These are phyloP conservation scores for Brevipalpus yothersi DNA, from an alignment of 1,140 invertebrate genomes.

Conservation along the genomic window DNA sequence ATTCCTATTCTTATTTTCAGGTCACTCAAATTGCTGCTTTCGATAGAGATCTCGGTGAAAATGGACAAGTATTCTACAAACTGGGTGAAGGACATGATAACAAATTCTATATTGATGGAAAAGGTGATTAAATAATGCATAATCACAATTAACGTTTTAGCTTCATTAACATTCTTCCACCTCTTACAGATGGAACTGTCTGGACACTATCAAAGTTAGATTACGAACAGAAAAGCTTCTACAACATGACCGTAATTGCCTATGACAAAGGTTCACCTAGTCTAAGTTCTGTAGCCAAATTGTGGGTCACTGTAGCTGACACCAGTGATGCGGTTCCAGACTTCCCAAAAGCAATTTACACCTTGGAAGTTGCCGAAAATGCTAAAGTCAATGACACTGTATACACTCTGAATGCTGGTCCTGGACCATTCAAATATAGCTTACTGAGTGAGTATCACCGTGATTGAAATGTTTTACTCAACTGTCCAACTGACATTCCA, in stretches of 20 bases:
- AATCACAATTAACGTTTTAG: neutral
- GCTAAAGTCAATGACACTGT: constrained; percentile 15
- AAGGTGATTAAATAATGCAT: constrained; percentile 9
- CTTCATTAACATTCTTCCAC: neutral
- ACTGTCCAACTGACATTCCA: neutral
- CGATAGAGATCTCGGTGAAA: constrained; percentile 16
- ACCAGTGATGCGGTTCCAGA: constrained; percentile 17
- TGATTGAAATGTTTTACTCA: neutral
- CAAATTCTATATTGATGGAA: constrained; percentile 17
- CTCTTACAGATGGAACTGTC: constrained; percentile 36
- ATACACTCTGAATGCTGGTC: constrained; percentile 15
- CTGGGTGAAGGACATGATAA: constrained; percentile 16
- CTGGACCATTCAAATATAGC: constrained; percentile 15
- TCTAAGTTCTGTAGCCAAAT: constrained; percentile 43
- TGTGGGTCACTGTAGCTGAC: constrained; percentile 22
- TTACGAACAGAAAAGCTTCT: constrained; percentile 34
- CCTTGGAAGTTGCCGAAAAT: constrained; percentile 17
- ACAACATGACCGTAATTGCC: constrained; percentile 51
- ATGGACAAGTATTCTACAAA: constrained; percentile 18
- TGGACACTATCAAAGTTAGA: constrained; percentile 44
- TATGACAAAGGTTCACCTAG: constrained; percentile 57
- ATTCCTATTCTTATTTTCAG: too few species aligned
- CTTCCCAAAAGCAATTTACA: constrained; percentile 18
- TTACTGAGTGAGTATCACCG: constrained; percentile 1
- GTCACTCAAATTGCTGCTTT: constrained; percentile 17